phyloP scores from a whole-genome alignment of 2,113 vertebrate species.

The Regulus satrapa region DNA sequence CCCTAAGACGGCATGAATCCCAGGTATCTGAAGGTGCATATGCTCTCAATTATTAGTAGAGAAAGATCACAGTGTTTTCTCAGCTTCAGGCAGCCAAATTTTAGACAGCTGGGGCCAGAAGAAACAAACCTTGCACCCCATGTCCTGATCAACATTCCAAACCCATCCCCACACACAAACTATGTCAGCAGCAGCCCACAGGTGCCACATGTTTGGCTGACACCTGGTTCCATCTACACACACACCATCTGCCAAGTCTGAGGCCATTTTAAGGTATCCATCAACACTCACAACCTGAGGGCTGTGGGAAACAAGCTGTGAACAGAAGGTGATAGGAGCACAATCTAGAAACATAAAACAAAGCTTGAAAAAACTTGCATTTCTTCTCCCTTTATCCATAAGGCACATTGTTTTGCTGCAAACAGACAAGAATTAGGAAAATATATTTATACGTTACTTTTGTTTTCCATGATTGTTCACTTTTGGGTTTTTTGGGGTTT shows the following conservation, averaged over 20 bases:
- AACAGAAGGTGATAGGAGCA: not conserved
- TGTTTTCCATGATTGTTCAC: not conserved
- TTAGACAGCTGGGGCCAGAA: not conserved
- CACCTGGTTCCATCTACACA: not conserved
- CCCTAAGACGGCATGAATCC: not conserved
- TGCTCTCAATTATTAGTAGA: not conserved
- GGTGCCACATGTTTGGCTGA: not conserved
- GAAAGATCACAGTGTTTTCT: not conserved
- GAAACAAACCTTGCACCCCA: accelerated
- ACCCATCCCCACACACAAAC: not conserved
- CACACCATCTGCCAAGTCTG: not conserved
- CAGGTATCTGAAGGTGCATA: not conserved
- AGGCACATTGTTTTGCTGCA: not conserved
- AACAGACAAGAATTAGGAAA: not conserved
- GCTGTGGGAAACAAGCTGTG: not conserved
- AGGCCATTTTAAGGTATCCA: not conserved
- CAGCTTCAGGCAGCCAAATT: not conserved
- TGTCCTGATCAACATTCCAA: not conserved
- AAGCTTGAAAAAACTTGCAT: not conserved
- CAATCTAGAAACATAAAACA: not conserved
- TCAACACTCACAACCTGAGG: not conserved
- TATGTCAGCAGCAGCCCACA: accelerated
- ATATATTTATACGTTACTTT: not conserved
- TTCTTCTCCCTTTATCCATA: not conserved
- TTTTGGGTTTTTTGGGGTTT: too few species aligned